Percentiles rank a stretch among this genome's conserved stretches.
phyloP scores from a whole-genome alignment of 2,888 invertebrate species.

The Apodemia zela region DNA sequence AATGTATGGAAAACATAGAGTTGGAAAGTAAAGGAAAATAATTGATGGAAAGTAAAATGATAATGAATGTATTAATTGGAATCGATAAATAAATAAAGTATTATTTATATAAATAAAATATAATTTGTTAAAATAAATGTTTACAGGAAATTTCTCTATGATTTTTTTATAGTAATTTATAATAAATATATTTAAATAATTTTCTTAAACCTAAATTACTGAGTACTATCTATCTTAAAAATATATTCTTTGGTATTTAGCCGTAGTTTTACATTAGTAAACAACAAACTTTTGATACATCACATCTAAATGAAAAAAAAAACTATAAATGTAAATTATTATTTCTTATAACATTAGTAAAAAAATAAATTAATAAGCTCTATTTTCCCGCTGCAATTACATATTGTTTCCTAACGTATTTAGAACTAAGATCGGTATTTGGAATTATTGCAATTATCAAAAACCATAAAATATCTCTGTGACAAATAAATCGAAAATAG shows the following conservation, averaged over 20 bases:
- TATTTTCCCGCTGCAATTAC: neutral
- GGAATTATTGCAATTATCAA: too few relatives aligned
- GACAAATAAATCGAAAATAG: too few relatives aligned
- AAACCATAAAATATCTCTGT: too few relatives aligned
- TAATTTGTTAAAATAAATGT: constrained; percentile 14
- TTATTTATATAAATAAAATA: constrained; percentile 11
- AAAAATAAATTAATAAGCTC: constrained; percentile 12
- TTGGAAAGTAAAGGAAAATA: too few relatives aligned
- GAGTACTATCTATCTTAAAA: constrained; percentile 25
- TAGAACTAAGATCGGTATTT: too few relatives aligned
- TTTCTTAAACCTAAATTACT: constrained; percentile 30
- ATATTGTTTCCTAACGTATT: too few relatives aligned
- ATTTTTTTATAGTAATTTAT: constrained; percentile 22
- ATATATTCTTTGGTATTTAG: constrained; percentile 72
- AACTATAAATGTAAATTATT: constrained; percentile 13
- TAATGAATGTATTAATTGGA: neutral
- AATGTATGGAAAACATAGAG: too few relatives aligned
- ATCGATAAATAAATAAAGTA: neutral
- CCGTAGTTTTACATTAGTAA: constrained; percentile 58
- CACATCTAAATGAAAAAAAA: neutral
- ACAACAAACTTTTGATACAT: too few relatives aligned
- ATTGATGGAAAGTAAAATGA: too few relatives aligned
- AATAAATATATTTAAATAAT: constrained; percentile 18
- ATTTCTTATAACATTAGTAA: neutral
- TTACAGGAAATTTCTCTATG: constrained; percentile 26